These are phyloP conservation scores for Dendrocopos noguchii DNA, from an alignment of 2,113 vertebrate genomes.

Conservation along the genomic window DNA sequence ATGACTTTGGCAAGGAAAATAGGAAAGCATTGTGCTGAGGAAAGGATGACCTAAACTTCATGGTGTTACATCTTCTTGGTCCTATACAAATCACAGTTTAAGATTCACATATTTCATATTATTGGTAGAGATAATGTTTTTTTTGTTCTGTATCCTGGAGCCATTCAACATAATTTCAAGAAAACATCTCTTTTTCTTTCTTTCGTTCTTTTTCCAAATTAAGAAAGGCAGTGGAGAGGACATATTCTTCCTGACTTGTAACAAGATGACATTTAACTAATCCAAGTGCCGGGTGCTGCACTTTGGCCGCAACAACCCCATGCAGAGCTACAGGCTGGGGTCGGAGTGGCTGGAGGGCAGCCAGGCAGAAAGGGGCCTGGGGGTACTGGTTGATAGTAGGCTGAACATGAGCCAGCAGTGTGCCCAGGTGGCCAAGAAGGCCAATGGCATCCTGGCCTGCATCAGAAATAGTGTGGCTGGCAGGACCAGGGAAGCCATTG, in stretches of 20 bases:
- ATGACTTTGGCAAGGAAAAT: conserved; percentile 13
- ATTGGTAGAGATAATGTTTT: not conserved
- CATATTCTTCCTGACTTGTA: not conserved
- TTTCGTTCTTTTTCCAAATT: not conserved
- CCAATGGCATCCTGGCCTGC: too few species aligned
- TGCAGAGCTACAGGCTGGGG: too few species aligned
- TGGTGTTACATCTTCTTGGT: not conserved
- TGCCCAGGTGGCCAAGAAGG: too few species aligned
- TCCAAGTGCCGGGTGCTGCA: too few species aligned
- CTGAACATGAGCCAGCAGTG: too few species aligned
- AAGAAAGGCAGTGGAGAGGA: not conserved
- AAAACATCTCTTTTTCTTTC: not conserved
- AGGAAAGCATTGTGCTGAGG: not conserved
- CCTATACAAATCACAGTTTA: not conserved
- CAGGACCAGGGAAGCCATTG: too few species aligned
- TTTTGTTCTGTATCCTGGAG: not conserved
- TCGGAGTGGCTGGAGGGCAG: too few species aligned
- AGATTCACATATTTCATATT: not conserved
- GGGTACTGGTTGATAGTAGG: too few species aligned
- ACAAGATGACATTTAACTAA: too few species aligned
- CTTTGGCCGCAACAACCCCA: too few species aligned
- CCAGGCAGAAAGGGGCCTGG: too few species aligned
- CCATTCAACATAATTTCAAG: not conserved
- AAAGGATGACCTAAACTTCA: conserved; percentile 23
- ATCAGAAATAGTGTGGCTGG: too few species aligned